Conservation (phyloP, 2,113 vertebrate genomes). For the Amia ocellicauda region DNA sequence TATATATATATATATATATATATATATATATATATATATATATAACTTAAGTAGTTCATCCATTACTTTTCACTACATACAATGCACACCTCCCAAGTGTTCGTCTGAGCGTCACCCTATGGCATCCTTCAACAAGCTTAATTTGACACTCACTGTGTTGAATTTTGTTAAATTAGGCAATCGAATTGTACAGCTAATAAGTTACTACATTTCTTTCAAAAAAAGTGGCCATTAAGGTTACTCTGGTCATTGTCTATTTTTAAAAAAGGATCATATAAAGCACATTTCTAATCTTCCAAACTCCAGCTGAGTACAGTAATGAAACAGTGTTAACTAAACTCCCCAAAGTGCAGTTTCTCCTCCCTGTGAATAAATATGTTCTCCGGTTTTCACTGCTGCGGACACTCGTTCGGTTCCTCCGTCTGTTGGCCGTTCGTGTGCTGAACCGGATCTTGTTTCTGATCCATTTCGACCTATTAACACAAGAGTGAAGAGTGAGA, state of each 20-base stretch:
- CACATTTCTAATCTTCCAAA: not conserved
- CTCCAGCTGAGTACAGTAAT: not conserved
- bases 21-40: too few species aligned
- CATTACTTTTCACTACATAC: too few species aligned
- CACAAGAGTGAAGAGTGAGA: conserved; percentile 29
- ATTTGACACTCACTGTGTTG: too few species aligned
- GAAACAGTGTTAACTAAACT: not conserved
- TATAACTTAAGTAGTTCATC: too few species aligned
- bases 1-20: too few species aligned
- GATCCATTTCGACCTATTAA: conserved; percentile 79
- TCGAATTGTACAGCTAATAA: not conserved
- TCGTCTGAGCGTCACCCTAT: too few species aligned
- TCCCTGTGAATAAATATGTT: not conserved
- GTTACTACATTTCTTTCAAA: conserved; percentile 11
- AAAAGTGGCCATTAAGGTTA: conserved; percentile 6
- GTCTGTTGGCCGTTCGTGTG: conserved; percentile 55
- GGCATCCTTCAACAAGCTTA: too few species aligned
- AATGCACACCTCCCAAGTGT: too few species aligned
- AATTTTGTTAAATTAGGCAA: not conserved
- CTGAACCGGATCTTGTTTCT: conserved; percentile 63
- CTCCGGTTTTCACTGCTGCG: conserved; percentile 57
- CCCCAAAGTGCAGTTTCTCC: not conserved
- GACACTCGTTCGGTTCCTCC: conserved; percentile 66
- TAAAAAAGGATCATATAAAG: not conserved
- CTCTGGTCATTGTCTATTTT: not conserved